phyloP scores from a whole-genome alignment of 2,888 invertebrate genomes.

The Zhengitettix transpicula region DNA sequence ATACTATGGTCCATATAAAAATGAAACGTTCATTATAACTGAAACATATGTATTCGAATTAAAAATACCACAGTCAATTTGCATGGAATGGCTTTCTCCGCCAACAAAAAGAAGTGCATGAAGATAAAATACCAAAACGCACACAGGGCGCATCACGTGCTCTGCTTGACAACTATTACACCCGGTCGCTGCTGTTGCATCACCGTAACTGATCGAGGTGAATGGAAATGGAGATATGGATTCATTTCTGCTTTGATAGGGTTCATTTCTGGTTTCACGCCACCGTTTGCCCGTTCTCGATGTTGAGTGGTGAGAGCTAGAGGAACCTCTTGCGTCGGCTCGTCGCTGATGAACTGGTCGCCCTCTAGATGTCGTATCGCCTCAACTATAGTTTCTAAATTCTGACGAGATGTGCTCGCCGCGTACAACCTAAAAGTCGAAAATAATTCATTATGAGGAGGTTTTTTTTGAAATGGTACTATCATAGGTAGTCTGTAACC shows the following conservation, averaged over 20 bases:
- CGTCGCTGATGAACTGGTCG: conserved; percentile 79
- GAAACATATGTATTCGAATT: no score
- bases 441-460: not conserved
- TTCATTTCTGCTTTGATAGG: conserved; percentile 18
- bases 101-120: not conserved
- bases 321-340: conserved; percentile 37
- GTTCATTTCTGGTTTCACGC: conserved; percentile 34
- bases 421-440: conserved; percentile 30
- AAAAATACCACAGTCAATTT: no score
- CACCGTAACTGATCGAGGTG: conserved; percentile 25
- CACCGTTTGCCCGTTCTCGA: conserved; percentile 1
- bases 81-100: no score
- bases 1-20: no score
- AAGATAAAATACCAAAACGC: not conserved
- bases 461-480: not conserved
- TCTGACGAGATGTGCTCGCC: conserved; percentile 72
- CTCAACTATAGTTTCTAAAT: conserved; percentile 94
- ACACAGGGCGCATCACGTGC: not conserved
- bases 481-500: not conserved
- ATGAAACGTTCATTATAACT: no score
- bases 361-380: conserved; percentile 96
- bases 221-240: conserved; percentile 21
- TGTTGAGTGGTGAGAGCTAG: conserved; percentile 35
- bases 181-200: conserved; percentile 63
- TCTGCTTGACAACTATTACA: conserved; percentile 69